Conservation (phyloP, 2,113 vertebrate genomes). For the Maccullochella peelii region DNA sequence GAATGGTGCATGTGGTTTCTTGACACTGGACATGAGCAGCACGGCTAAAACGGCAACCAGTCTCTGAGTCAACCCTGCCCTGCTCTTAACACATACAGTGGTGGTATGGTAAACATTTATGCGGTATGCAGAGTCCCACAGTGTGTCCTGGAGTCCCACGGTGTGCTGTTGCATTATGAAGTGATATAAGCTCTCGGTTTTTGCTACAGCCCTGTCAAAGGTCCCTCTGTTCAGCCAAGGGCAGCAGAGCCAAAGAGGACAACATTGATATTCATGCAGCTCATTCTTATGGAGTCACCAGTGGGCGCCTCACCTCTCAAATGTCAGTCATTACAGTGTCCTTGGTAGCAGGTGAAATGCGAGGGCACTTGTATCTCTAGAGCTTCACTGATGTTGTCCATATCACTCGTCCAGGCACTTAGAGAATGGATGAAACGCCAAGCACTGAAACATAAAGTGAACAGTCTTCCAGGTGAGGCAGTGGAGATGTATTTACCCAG, state of each 20-base stretch:
- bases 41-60: constrained; percentile 38
- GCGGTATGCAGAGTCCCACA: constrained; percentile 35
- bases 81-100: constrained; percentile 46
- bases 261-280: constrained; percentile 70
- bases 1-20: constrained; percentile 56
- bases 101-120: constrained; percentile 59
- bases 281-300: constrained; percentile 42
- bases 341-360: constrained; percentile 63
- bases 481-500: background rate
- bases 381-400: constrained; percentile 1
- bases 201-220: constrained; percentile 56
- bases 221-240: constrained; percentile 61
- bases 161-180: constrained; percentile 53
- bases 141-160: constrained; percentile 41
- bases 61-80: constrained; percentile 25
- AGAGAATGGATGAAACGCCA: background rate
- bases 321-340: constrained; percentile 61
- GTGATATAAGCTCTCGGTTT: constrained; percentile 29
- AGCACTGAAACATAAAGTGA: background rate
- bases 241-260: constrained; percentile 49
- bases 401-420: background rate
- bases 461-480: background rate
- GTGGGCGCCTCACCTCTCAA: constrained; percentile 55
- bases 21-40: constrained; percentile 49
- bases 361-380: constrained; percentile 28